Evolutionary conservation across 35 echinoderm and acorn worm genomes (phyloP).

Genomic region (Diadema setosum): DNA sequence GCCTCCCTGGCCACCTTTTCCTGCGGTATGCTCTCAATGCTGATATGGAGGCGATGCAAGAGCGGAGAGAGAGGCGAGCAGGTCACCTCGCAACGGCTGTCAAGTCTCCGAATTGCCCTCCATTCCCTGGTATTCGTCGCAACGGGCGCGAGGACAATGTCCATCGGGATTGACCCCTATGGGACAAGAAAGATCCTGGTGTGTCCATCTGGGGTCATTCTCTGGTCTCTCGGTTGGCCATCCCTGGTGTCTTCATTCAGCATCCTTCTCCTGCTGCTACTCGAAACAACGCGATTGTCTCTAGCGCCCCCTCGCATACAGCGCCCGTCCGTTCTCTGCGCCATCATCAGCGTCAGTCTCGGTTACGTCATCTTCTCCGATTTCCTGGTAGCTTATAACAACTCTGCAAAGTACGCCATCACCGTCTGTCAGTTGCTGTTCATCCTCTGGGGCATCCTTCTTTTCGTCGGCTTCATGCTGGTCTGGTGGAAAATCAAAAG

Average conservation of each 20-base stretch:
- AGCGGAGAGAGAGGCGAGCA: not conserved
- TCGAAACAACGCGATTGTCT: constrained; percentile 46
- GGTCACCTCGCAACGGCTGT: not conserved
- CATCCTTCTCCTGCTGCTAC: constrained; percentile 38
- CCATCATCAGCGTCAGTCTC: constrained; percentile 7
- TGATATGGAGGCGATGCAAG: not conserved
- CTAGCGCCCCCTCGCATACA: constrained; percentile 53
- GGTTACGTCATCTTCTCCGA: constrained; percentile 42
- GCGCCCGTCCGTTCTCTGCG: not conserved
- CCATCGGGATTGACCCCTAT: constrained; percentile 31
- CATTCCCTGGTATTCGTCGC: constrained; percentile 29
- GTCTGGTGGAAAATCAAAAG: constrained; percentile 36
- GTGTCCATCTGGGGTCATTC: constrained; percentile 29
- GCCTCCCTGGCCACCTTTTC: not conserved
- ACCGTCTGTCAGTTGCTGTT: constrained; percentile 53
- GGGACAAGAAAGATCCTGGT: constrained; percentile 35
- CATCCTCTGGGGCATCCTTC: constrained; percentile 30
- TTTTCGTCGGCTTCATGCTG: constrained; percentile 25
- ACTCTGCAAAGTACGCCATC: constrained; percentile 18
- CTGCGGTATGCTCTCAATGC: not conserved
- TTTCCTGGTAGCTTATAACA: constrained; percentile 47
- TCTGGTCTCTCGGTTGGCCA: constrained; percentile 66
- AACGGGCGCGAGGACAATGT: not conserved
- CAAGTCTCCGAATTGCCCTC: not conserved
- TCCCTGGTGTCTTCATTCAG: constrained; percentile 31